Conservation (phyloP, 2,888 invertebrate genomes). For the Drosophila bunnanda region DNA sequence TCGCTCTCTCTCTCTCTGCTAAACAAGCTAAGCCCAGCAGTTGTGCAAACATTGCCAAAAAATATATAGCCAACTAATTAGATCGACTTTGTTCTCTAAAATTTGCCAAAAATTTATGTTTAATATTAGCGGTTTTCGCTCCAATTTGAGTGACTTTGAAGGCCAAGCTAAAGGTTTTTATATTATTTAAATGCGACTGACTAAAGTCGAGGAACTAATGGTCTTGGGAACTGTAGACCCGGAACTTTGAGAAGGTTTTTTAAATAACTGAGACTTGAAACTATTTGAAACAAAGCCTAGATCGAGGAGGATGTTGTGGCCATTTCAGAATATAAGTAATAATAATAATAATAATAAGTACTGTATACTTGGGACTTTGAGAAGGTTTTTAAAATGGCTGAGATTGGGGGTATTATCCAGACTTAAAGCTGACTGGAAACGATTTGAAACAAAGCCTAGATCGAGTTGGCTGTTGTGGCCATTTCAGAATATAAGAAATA, state of each 20-base stretch:
- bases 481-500: not conserved
- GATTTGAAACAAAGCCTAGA: not conserved
- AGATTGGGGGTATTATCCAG: too few relatives aligned
- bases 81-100: constrained; percentile 21
- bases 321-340: too few relatives aligned
- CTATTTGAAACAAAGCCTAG: not conserved
- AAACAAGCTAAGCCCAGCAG: constrained; percentile 30
- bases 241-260: not conserved
- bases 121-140: not conserved
- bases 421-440: too few relatives aligned
- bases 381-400: too few relatives aligned
- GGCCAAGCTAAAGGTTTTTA: constrained; percentile 2
- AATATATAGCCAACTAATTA: constrained; percentile 37
- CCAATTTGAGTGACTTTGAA: constrained; percentile 10
- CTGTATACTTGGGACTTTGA: too few relatives aligned
- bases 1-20: not conserved
- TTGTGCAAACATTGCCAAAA: constrained; percentile 65
- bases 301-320: too few relatives aligned
- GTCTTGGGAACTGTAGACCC: not conserved
- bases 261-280: not conserved
- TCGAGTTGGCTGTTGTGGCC: not conserved
- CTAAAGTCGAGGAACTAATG: not conserved
- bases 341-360: too few relatives aligned
- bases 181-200: constrained; percentile 1
- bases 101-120: constrained; percentile 11